phyloP scores from a whole-genome alignment of 1,140 invertebrate species.

The Bombus picipes region DNA sequence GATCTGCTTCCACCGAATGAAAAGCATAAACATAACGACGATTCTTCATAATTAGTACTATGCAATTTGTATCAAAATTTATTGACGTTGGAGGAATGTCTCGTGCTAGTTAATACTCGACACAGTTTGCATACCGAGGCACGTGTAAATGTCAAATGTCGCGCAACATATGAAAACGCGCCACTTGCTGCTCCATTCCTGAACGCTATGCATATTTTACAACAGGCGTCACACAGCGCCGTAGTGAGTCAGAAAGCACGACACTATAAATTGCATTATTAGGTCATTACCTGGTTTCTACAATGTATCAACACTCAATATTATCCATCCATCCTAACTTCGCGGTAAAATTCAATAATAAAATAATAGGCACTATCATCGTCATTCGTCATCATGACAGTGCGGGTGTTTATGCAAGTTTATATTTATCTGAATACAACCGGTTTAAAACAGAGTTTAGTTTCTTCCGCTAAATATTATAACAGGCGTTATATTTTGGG shows the following conservation, averaged over 20 bases:
- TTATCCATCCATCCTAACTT: background rate
- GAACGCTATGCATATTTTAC: constrained; percentile 18
- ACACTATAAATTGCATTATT: background rate
- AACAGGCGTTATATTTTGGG: background rate
- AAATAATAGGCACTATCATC: background rate
- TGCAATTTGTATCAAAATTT: background rate
- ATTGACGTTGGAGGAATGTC: background rate
- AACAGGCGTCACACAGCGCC: background rate
- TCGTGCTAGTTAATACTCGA: background rate
- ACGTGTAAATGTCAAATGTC: constrained; percentile 25
- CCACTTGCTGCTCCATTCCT: background rate
- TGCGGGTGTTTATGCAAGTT: background rate
- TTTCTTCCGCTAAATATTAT: no score
- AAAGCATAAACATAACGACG: no score
- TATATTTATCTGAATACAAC: background rate
- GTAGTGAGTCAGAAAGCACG: background rate
- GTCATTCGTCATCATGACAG: background rate
- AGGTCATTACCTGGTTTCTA: background rate
- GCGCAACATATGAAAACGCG: constrained; percentile 13
- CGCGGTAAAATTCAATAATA: background rate
- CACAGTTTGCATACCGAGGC: background rate
- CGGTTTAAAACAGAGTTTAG: no score
- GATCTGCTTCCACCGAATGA: background rate
- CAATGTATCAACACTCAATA: background rate
- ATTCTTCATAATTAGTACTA: background rate